phyloP scores from a whole-genome alignment of 2,797 vertebrate species.

The Pipistrellus pygmaeus region DNA sequence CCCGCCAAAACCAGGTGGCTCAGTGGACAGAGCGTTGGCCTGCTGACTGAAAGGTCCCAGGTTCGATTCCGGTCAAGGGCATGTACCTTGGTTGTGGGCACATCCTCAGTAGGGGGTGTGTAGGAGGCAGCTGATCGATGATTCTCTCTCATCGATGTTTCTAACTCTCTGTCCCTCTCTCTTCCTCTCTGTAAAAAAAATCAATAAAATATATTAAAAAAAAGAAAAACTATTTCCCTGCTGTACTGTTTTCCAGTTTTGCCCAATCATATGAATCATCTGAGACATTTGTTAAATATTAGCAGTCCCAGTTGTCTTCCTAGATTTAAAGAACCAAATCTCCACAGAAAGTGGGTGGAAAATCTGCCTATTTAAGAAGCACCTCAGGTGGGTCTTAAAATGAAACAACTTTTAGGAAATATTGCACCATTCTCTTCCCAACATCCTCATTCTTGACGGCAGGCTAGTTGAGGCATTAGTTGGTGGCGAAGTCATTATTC shows the following conservation, averaged over 20 bases:
- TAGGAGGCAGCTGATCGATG: too few species aligned
- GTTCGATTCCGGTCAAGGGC: too few species aligned
- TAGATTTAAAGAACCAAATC: conserved; percentile 20
- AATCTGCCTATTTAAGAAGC: not conserved
- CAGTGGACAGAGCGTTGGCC: too few species aligned
- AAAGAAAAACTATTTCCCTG: not conserved
- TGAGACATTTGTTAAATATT: not conserved
- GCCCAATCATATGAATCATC: not conserved
- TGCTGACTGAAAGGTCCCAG: too few species aligned
- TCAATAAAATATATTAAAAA: too few species aligned
- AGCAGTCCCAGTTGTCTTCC: not conserved
- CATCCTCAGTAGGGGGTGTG: too few species aligned
- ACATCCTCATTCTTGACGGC: not conserved
- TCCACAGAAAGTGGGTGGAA: not conserved
- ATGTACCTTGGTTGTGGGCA: too few species aligned
- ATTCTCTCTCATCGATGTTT: too few species aligned
- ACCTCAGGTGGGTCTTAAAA: not conserved
- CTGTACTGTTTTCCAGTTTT: not conserved
- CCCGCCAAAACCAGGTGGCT: too few species aligned
- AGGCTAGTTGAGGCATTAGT: not conserved
- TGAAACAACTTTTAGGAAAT: conserved; percentile 33
- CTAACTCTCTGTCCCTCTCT: too few species aligned
- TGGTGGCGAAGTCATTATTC: conserved; percentile 7
- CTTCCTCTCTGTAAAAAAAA: too few species aligned
- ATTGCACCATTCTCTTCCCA: not conserved